Conservation (phyloP, 1,140 invertebrate genomes). For the Trissolcus basalis region DNA sequence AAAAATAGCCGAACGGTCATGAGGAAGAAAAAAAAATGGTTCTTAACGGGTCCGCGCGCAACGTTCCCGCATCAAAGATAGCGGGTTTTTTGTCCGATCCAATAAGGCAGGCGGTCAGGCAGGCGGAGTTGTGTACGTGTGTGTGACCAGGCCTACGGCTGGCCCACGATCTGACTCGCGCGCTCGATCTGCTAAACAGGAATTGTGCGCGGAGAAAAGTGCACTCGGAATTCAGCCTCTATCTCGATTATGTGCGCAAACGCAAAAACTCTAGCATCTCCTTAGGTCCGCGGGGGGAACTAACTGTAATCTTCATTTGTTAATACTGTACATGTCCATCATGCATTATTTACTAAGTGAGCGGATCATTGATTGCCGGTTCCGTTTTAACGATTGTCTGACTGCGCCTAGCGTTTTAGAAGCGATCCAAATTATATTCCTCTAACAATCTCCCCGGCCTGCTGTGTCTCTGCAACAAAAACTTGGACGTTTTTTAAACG, state of each 20-base stretch:
- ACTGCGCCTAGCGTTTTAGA: neutral
- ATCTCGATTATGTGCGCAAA: slow-evolving; percentile 26
- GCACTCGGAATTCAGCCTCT: slow-evolving; percentile 42
- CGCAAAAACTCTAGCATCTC: slow-evolving; percentile 51
- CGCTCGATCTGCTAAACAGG: slow-evolving; percentile 45
- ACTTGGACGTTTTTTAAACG: too few relatives aligned
- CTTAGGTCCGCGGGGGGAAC: slow-evolving; percentile 28
- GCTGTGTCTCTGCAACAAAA: too few relatives aligned
- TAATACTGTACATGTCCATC: slow-evolving; percentile 63
- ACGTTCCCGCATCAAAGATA: slow-evolving; percentile 54
- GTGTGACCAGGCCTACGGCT: slow-evolving; percentile 28
- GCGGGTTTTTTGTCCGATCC: slow-evolving; percentile 40
- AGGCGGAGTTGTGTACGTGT: slow-evolving; percentile 4
- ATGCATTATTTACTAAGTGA: slow-evolving; percentile 67
- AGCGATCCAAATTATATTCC: neutral
- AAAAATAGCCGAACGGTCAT: too few relatives aligned
- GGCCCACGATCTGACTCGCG: slow-evolving; percentile 38
- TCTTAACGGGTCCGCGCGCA: slow-evolving; percentile 33
- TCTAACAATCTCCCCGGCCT: too few relatives aligned
- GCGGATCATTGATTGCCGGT: slow-evolving; percentile 62
- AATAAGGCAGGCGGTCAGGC: slow-evolving; percentile 27
- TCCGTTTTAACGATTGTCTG: slow-evolving; percentile 52
- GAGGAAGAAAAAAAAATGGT: neutral
- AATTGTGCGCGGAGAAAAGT: slow-evolving; percentile 48
- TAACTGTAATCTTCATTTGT: slow-evolving; percentile 64